Evolutionary conservation across 2,888 invertebrate genomes (phyloP).

Genomic region (Drosophila siamana): DNA sequence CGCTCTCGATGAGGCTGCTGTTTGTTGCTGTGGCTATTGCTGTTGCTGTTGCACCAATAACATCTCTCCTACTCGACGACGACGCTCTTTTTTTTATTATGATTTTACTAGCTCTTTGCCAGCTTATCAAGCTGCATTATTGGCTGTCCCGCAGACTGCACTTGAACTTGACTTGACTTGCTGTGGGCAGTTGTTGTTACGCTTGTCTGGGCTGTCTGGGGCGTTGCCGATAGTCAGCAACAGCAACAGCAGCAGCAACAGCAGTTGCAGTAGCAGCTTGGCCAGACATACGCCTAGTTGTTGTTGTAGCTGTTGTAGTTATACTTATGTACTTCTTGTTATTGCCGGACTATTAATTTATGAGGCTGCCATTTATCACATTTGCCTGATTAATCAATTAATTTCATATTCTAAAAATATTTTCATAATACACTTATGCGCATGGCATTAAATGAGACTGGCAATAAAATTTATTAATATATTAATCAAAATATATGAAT

Average conservation of each 20-base stretch:
- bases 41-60: constrained; percentile 37
- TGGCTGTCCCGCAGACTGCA: constrained; percentile 69
- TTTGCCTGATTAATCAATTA: constrained; percentile 79
- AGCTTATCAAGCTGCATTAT: constrained; percentile 71
- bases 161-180: constrained; percentile 82
- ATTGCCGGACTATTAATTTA: constrained; percentile 82
- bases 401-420: constrained; percentile 38
- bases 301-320: constrained; percentile 49
- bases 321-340: constrained; percentile 58
- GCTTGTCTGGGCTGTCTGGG: constrained; percentile 77
- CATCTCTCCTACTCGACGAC: constrained; percentile 27
- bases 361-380: constrained; percentile 83
- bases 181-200: constrained; percentile 82
- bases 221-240: constrained; percentile 73
- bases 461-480: constrained; percentile 14
- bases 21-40: constrained; percentile 35
- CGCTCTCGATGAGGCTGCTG: too few species aligned
- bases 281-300: constrained; percentile 54
- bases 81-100: constrained; percentile 64
- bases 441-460: constrained; percentile 7
- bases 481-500: constrained; percentile 13
- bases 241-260: constrained; percentile 37
- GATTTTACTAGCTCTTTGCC: constrained; percentile 65
- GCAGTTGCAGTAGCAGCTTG: constrained; percentile 49
- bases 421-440: constrained; percentile 10